A percentile compares a stretch with the other conserved stretches of the same genome.
These are phyloP conservation scores for Holotrichia oblita DNA, from an alignment of 1,140 invertebrate genomes.

Conservation along the genomic window DNA sequence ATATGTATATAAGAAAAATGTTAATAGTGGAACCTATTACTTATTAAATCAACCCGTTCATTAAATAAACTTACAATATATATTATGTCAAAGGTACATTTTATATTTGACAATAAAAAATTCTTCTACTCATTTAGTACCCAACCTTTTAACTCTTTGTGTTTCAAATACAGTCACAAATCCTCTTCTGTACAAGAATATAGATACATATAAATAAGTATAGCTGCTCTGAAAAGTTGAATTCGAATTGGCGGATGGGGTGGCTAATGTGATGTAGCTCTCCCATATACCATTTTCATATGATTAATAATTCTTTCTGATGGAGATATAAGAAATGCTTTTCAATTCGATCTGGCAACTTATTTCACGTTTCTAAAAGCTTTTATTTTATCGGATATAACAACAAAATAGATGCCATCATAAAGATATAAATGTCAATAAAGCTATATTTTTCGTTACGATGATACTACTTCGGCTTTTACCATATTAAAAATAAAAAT, in stretches of 20 bases:
- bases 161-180: too few species aligned
- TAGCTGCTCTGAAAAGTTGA: neutral
- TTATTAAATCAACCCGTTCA: too few species aligned
- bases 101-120: too few species aligned
- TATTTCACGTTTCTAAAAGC: constrained; percentile 8
- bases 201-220: too few species aligned
- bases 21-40: too few species aligned
- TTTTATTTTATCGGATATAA: neutral
- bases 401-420: neutral
- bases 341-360: neutral
- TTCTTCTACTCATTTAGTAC: too few species aligned
- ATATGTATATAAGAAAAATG: too few species aligned
- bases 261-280: constrained; percentile 1
- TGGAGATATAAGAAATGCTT: neutral
- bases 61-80: too few species aligned
- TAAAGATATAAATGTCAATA: neutral
- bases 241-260: neutral
- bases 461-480: neutral
- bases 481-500: neutral
- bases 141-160: too few species aligned
- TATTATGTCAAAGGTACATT: too few species aligned
- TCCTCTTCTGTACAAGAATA: too few species aligned
- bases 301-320: constrained; percentile 10
- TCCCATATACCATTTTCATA: neutral
- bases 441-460: neutral